phyloP scores from a whole-genome alignment of 2,888 invertebrate genomes.

The Synanthedon formicaeformis region DNA sequence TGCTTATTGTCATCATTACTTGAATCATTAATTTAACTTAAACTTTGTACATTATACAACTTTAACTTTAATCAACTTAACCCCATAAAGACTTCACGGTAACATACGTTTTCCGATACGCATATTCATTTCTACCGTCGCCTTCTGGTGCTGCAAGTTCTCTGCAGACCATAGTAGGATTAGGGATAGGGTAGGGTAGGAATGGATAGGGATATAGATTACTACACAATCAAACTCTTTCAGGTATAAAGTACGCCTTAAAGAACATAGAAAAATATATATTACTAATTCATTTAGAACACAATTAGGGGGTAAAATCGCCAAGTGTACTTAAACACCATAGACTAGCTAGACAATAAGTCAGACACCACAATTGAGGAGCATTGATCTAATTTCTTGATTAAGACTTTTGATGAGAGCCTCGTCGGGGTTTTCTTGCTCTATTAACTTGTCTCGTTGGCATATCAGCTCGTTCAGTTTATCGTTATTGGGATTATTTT shows the following conservation, averaged over 20 bases:
- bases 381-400: conserved; percentile 59
- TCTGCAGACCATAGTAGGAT: too few species aligned
- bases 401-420: conserved; percentile 55
- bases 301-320: not conserved
- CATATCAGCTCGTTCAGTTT: conserved; percentile 53
- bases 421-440: conserved; percentile 61
- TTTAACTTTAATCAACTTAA: too few species aligned
- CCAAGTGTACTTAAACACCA: not conserved
- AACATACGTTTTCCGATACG: too few species aligned
- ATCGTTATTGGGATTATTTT: conserved; percentile 32
- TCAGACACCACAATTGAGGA: conserved; percentile 53
- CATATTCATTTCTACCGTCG: not conserved
- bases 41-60: too few species aligned
- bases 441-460: conserved; percentile 58
- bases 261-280: not conserved
- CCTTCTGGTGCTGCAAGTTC: too few species aligned
- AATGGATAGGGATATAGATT: too few species aligned
- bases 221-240: too few species aligned
- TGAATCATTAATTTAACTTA: too few species aligned
- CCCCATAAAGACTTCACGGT: too few species aligned
- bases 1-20: too few species aligned
- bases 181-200: too few species aligned
- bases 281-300: not conserved
- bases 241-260: too few species aligned
- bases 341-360: not conserved